A percentile compares a stretch with the other conserved stretches of the same genome.
phyloP scores from a whole-genome alignment of 2,113 vertebrate genomes.

The Daphoenositta chrysoptera region DNA sequence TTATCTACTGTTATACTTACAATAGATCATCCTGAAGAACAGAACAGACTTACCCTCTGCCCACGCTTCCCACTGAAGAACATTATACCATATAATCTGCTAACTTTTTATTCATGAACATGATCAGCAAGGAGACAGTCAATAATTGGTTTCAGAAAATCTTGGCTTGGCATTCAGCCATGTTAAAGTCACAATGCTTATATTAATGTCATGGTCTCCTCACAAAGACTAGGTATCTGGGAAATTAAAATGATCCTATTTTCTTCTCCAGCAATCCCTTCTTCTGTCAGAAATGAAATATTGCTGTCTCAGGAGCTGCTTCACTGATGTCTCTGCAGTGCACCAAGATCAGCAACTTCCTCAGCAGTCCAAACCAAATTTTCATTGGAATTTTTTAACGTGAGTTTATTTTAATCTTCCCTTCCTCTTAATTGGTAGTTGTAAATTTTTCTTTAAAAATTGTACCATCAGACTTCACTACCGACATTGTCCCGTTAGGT shows the following conservation, averaged over 20 bases:
- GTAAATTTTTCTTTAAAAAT: neutral
- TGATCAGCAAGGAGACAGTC: neutral
- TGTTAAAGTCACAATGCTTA: neutral
- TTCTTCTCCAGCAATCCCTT: neutral
- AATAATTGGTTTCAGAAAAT: slow-evolving; percentile 7
- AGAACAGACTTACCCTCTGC: neutral
- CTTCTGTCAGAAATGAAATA: slow-evolving; percentile 4
- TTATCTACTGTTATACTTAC: neutral
- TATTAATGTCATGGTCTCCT: neutral
- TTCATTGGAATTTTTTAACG: neutral
- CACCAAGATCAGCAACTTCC: neutral
- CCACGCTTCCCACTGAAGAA: neutral
- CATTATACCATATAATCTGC: neutral
- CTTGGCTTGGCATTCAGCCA: neutral
- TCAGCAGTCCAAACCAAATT: neutral
- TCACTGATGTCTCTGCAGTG: neutral
- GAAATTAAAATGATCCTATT: neutral
- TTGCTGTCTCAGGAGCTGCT: neutral
- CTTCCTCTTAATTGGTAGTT: neutral
- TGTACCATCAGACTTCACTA: neutral
- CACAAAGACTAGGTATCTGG: neutral
- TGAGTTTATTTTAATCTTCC: neutral
- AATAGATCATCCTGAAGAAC: neutral
- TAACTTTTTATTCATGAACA: neutral
- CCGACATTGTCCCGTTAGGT: neutral